Evolutionary conservation across 2,797 vertebrate species (phyloP), one percentile per base, ranked within the genome.

Genomic region (Phylloscopus collybita): DNA sequence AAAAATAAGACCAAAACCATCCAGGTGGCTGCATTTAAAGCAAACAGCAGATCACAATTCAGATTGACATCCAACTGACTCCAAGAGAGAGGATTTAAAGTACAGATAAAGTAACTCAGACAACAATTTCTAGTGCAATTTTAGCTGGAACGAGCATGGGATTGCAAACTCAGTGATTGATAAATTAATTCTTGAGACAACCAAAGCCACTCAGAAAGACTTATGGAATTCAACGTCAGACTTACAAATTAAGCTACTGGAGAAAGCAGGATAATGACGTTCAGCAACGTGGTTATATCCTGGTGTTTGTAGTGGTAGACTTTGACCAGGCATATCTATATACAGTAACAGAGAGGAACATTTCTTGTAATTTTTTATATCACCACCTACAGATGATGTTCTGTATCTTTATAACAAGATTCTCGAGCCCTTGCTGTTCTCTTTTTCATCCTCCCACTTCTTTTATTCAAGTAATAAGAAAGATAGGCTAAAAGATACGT

Each of bases 321-420:
- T 93, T 93, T 94, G 91, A 92, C 95, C 85, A 64, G 65, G 69
- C 67, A 17, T 30, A 81, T 36, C 88, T 86, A 80, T 83, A 91
- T 89, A 65, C 61, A 91, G 88, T 72, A 95, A 90, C 67, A 84
- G 9, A 70, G 72, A 74, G 59, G 81, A 95, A 94, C 45, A 65
- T 91, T 94, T 88, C 38, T 93, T 88, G 78, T 53, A 74, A 87
- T 95, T 94, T 96, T 95, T 96, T 96, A 81, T 80, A 90, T 94
- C 73, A 89, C 81, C 91, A 93, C 90, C 94, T 85, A 86, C 93
- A 81, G 78, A 91, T 78, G 86, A 88, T 95, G 80, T 56, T 93
- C 57, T 62, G 54, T 75, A 45, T 95, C 86, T 94, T 93, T 93
- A 88, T 93, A 92, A 94, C 13, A 14, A 91, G 83, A 96, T 86